These are phyloP conservation scores for Andricus grossulariae DNA, from an alignment of 1,140 invertebrate genomes.

Conservation along the genomic window DNA sequence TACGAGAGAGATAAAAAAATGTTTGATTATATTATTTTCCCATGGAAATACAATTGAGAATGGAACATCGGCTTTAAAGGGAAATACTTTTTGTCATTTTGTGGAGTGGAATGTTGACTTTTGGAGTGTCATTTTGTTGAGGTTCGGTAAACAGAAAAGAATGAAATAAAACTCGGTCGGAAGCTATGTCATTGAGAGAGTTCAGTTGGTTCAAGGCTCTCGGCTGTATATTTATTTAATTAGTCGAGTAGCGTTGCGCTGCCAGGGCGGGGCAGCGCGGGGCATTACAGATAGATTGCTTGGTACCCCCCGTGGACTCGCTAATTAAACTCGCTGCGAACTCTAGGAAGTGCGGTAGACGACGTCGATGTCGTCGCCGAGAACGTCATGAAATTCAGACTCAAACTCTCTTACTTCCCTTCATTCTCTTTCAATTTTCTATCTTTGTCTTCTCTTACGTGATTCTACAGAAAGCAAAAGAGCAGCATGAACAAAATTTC, in stretches of 20 bases:
- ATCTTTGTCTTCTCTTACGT: constrained; percentile 39
- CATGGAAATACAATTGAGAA: no score
- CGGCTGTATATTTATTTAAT: constrained; percentile 64
- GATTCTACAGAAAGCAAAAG: constrained; percentile 43
- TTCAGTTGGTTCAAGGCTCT: constrained; percentile 28
- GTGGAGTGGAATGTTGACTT: neutral
- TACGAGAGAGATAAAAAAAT: no score
- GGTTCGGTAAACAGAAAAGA: constrained; percentile 47
- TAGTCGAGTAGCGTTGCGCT: constrained; percentile 51
- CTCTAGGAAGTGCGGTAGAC: constrained; percentile 24
- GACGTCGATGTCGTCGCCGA: constrained; percentile 34
- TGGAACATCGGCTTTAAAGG: no score
- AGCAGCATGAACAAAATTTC: neutral
- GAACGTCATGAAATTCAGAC: constrained; percentile 47
- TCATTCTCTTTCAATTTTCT: constrained; percentile 36
- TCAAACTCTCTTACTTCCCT: constrained; percentile 42
- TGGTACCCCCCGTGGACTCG: constrained; percentile 57
- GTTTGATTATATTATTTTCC: no score
- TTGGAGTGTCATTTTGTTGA: constrained; percentile 30
- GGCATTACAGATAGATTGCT: constrained; percentile 65
- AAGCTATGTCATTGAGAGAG: constrained; percentile 18
- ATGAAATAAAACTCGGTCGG: constrained; percentile 39
- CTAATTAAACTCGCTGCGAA: constrained; percentile 63
- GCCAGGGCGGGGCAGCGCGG: constrained; percentile 39
- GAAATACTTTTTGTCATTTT: neutral